Evolutionary conservation across 2,888 invertebrate genomes (phyloP).

Genomic region (Sminthurides aquaticus): DNA sequence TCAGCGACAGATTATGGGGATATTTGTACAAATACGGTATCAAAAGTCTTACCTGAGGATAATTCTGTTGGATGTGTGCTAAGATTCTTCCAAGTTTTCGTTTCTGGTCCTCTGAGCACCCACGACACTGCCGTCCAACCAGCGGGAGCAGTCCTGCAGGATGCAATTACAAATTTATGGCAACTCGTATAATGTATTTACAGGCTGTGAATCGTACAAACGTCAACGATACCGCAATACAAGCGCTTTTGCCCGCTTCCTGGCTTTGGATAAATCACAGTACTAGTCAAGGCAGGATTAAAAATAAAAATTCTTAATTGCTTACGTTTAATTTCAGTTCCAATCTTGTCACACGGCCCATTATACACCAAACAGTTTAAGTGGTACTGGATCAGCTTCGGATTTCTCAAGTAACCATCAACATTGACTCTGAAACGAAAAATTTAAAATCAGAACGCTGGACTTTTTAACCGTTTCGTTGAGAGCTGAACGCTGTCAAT

Average conservation of each 20-base stretch:
- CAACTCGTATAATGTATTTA: no score
- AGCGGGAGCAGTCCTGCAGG: constrained; percentile 22
- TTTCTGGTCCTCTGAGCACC: constrained; percentile 37
- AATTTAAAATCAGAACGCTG: no score
- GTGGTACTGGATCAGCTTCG: constrained; percentile 62
- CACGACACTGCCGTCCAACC: constrained; percentile 32
- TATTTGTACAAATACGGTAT: background rate
- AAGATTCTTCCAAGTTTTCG: constrained; percentile 34
- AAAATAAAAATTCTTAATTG: background rate
- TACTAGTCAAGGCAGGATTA: no score
- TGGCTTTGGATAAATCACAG: no score
- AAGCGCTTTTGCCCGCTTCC: no score
- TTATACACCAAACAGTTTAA: constrained; percentile 61
- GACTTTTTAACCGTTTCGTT: no score
- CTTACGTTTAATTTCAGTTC: constrained; percentile 35
- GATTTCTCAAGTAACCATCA: constrained; percentile 61
- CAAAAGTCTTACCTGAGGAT: constrained; percentile 30
- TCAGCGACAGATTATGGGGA: background rate
- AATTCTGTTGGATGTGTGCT: constrained; percentile 33
- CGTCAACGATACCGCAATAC: no score
- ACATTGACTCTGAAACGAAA: constrained; percentile 55
- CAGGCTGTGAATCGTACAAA: no score
- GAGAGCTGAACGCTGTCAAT: no score
- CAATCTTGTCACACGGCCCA: constrained; percentile 38
- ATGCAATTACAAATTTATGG: no score